Evolutionary conservation across 2,113 vertebrate genomes (phyloP), one percentile per base, ranked within the genome.

Genomic region (Apteryx mantelli): DNA sequence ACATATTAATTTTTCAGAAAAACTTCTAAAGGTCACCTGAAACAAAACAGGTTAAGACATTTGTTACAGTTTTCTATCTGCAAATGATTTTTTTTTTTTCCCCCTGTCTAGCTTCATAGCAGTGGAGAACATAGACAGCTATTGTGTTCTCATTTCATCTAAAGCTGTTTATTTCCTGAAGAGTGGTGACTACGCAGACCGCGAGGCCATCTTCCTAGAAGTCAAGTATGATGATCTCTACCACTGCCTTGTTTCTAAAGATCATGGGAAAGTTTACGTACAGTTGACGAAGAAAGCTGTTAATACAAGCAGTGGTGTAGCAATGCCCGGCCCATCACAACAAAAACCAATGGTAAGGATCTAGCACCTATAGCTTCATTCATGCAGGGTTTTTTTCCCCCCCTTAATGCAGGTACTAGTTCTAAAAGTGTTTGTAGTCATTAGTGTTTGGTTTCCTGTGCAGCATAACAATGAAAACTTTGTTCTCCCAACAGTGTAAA

Each of bases 221-320:
- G 99, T 99, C 94, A 99, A 99, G 88, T 99, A 99, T 0, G 99
- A 99, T 0, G 99, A 99, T 89, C 99, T 99, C 74, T 99, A 99
- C 96, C 99, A 99, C 98, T 99, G 99, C 97, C 99, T 99, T 16
- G 99, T 99, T 91, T 99, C 99, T 19, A 99, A 98, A 95, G 99
- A 99, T 95, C 99, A 99, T 1, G 99, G 99, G 48, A 99, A 99
- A 40, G 98, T 99, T 2, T 99, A 99, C 3, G 98, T 99, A 73
- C 99, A 99, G 97, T 98, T 99, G 88, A 99, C 99, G 11, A 99
- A 99, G 98, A 99, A 99, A 96, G 99, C 99, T 0, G 99, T 99
- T 46, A 99, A 93, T 93, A 98, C 98, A 0, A 98, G 99, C 71
- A 99, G 99, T 0, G 99, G 99, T 0, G 98, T 99, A 73, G 98